Conservation (phyloP, 1,140 invertebrate genomes). For the Drosophila malerkotliana region DNA sequence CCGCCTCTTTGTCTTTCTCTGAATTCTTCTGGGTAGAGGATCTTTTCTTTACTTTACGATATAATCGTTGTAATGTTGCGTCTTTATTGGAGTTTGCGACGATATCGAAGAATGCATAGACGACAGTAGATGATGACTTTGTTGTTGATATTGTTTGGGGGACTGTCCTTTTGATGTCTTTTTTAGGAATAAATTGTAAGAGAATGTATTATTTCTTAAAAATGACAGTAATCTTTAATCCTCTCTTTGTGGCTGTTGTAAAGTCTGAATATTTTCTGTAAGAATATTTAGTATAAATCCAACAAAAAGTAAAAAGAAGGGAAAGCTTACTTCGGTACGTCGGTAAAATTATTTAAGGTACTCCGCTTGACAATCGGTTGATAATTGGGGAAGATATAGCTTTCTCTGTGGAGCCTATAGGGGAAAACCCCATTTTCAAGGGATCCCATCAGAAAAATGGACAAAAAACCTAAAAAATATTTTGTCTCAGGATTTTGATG, state of each 20-base stretch:
- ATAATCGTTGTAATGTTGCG: slow-evolving; percentile 75
- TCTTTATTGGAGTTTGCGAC: slow-evolving; percentile 49
- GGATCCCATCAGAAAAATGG: too few relatives aligned
- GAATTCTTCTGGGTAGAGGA: slow-evolving; percentile 16
- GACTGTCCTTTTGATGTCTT: slow-evolving; percentile 26
- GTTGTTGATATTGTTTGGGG: slow-evolving; percentile 43
- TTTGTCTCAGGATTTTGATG: too few relatives aligned
- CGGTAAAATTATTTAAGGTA: too few relatives aligned
- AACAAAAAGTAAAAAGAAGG: too few relatives aligned
- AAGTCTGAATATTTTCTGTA: too few relatives aligned
- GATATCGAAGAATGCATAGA: slow-evolving; percentile 5
- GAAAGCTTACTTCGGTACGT: too few relatives aligned
- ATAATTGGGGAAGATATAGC: too few relatives aligned
- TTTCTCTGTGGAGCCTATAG: too few relatives aligned
- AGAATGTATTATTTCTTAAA: background rate
- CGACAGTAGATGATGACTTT: slow-evolving; percentile 47
- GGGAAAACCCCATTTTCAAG: too few relatives aligned
- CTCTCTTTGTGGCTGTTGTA: background rate
- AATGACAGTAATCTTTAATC: background rate
- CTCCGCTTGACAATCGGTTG: too few relatives aligned
- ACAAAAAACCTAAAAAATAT: too few relatives aligned
- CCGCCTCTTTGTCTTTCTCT: slow-evolving; percentile 9
- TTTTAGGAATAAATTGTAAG: slow-evolving; percentile 18
- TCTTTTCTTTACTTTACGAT: slow-evolving; percentile 23
- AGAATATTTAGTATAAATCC: too few relatives aligned